Evolutionary conservation across 2,797 vertebrate genomes (phyloP), one percentile per base, ranked within the genome.

Genomic region (Sparus aurata): DNA sequence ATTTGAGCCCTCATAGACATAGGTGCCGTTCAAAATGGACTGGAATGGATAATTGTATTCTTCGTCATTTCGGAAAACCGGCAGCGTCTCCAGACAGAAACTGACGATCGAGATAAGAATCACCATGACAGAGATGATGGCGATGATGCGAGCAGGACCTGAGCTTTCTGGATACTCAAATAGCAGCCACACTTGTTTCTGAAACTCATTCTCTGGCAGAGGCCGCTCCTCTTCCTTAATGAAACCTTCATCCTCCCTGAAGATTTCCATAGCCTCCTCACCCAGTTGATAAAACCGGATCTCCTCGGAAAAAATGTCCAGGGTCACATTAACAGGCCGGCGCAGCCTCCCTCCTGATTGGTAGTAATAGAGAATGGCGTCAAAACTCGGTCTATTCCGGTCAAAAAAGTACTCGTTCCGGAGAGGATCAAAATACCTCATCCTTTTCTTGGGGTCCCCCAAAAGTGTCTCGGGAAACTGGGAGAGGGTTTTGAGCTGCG

Each of bases 141-240:
- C 98, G 43, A 99, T 99, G 91, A 97, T 98, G 77, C 98, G 95
- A 53, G 98, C 98, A 0, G 98, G 97, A 75, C 98, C 98, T 0
- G 98, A 99, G 92, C 98, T 99, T 93, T 99, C 98, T 0, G 98
- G 98, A 80, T 99, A 99, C 89, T 99, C 98, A 7, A 99, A 99
- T 74, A 99, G 93, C 69, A 99, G 95, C 98, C 98, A 99, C 75
- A 99, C 97, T 90, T 99, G 98, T 87, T 97, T 96, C 91, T 99
- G 98, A 85, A 99, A 98, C 86, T 99, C 98, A 53, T 97, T 97
- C 41, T 96, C 93, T 0, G 98, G 98, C 65, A 99, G 94, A 0
- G 98, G 97, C 8, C 98, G 95, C 90, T 99, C 97, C 85, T 99
- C 98, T 81, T 99, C 98, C 46, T 96, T 96, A 75, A 99, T 98